Percentiles rank a stretch among this genome's conserved stretches.
Conservation (phyloP, 2,888 invertebrate species). For the Lampropteryx suffumata region DNA sequence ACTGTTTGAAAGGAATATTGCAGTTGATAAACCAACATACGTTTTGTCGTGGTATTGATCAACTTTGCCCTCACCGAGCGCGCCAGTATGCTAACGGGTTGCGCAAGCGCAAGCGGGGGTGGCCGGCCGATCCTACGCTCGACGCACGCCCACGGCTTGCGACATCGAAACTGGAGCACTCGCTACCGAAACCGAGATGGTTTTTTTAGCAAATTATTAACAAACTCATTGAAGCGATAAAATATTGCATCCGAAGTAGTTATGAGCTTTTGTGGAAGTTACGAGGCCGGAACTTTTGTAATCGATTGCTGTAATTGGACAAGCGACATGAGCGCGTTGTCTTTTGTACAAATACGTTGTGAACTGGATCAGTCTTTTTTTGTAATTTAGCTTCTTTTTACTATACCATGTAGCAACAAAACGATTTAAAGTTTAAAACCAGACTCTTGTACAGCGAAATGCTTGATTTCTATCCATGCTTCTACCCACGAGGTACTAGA, state of each 20-base stretch:
- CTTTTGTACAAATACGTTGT: conserved; percentile 24
- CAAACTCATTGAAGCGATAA: conserved; percentile 49
- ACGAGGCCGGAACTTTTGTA: conserved; percentile 36
- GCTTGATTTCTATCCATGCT: conserved; percentile 40
- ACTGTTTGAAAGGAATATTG: too few species aligned
- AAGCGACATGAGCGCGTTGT: conserved; percentile 12
- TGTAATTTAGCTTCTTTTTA: neutral
- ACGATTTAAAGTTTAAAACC: conserved; percentile 5
- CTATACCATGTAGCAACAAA: conserved; percentile 1
- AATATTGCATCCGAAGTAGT: conserved; percentile 47
- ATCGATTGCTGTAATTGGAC: conserved; percentile 26
- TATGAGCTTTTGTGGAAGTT: conserved; percentile 38
- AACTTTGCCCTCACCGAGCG: conserved; percentile 47
- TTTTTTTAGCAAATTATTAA: conserved; percentile 64
- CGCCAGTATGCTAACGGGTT: conserved; percentile 53
- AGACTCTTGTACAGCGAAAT: conserved; percentile 26
- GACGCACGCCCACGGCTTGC: conserved; percentile 70
- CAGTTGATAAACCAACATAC: neutral
- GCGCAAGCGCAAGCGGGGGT: conserved; percentile 47
- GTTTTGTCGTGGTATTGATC: conserved; percentile 37
- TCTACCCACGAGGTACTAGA: conserved; percentile 48
- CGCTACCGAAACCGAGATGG: conserved; percentile 58
- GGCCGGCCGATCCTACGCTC: conserved; percentile 68
- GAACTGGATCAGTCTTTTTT: conserved; percentile 12
- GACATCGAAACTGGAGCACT: conserved; percentile 74